Base-by-base conservation (phyloP, 1,140 invertebrate genomes). In the Eueides isabella region DNA sequence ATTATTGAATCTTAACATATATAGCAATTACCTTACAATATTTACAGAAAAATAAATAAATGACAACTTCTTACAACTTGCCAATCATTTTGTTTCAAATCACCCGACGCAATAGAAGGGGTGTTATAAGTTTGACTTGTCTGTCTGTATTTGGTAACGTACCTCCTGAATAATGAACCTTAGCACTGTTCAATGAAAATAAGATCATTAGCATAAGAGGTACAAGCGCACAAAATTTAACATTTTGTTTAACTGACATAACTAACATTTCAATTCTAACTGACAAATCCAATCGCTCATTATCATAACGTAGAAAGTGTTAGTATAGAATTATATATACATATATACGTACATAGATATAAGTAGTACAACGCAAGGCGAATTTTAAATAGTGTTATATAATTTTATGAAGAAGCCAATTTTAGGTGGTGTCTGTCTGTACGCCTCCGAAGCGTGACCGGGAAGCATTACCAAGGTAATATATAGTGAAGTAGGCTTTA, bases 401-500 rank as follows among this genome's bases (percentile, higher is more conserved):
- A 55, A 55, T 48, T 19, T 26, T 0, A 55, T 19, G 48, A 55
- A 55, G 48, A 55, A 55, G 48, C 48, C 19, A 48, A 63, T 74
- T 74, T 62, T 74, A 74, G 72, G 33, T 74, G 72, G 55, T 29
- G 68, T 68, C 33, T 23, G 35, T 61, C 35, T 31, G 55, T 61
- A 9, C 55, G 23, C 55, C 72, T 33, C 9, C 66, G 33, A 55
- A 19, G 14, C 66, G 66, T 74, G 75, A 73, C 74, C 69, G 72
- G 71, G 73, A 74, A 77, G 38, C 70, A 44, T 33, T 75, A 33
- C 80, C 79, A 82, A 86, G 83, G 85, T 86, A 86, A 85, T 74
- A 75, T 81, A 83, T 80, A 72, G 44, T 33, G 67, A 74, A 23
- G 4, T 55, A 74, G 75, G 75, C 61, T 68, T 74, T 74, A 30